Evolutionary conservation across 1,140 invertebrate genomes (phyloP), one percentile per base, ranked within the genome.

Genomic region (Marisa cornuarietis): DNA sequence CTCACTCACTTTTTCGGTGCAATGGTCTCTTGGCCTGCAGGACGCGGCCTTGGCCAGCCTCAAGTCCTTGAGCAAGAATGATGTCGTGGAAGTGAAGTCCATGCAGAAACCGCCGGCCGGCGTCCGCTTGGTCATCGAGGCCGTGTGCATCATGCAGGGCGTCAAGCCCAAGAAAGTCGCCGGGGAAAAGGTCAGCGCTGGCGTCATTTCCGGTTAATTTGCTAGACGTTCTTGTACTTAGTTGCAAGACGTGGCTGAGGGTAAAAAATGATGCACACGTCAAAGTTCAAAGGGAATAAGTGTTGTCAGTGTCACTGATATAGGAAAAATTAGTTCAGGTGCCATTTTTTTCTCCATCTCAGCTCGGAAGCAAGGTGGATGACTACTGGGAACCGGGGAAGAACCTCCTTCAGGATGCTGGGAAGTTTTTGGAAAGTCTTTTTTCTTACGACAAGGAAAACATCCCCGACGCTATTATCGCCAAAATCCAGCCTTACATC

Each of bases 391-490:
- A 94, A 54, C 93, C 94, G 0, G 95, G 96, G 20, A 97, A 96
- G 91, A 91, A 93, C 22, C 91, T 97, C 26, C 91, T 98, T 72
- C 93, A 93, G 0, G 96, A 97, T 86, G 93, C 94, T 13, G 84
- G 85, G 0, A 95, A 95, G 84, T 97, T 98, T 87, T 92, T 97
- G 26, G 95, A 96, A 76, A 94, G 94, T 73, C 91, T 98, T 3
- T 94, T 96, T 83, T 94, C 95, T n/a, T 97, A 95, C 89, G 95
- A 97, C 85, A 97, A 96, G 90, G 95, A 96, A 75, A 91, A 91
- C 80, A 92, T 92, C 52, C 88, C 90, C 11, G 90, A 91, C 73
- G 79, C 85, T 18, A 84, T 85, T 62, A 91, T 92, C 80, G 86
- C 88, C 81, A 89, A 86, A 73, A 91, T 92, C 77, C 87, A 90